Percentiles rank a stretch among this genome's conserved stretches.
phyloP scores from a whole-genome alignment of 2,797 vertebrate species.

The Syngnathus rostellatus region DNA sequence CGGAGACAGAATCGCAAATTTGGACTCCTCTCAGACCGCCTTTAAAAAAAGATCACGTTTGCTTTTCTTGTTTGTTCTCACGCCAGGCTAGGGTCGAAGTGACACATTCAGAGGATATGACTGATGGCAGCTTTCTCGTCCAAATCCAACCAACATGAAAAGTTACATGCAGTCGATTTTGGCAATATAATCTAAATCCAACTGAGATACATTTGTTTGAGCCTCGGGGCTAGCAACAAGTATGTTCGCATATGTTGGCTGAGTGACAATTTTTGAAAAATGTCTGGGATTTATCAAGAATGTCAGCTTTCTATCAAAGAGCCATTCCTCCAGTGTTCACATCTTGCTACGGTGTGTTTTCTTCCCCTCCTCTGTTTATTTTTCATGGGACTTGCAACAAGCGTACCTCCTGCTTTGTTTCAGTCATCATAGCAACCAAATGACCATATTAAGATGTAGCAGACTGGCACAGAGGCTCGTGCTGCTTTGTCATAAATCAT shows the following conservation, averaged over 20 bases:
- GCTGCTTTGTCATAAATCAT: constrained; percentile 3
- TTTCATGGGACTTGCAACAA: constrained; percentile 25
- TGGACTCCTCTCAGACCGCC: not conserved
- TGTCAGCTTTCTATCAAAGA: not conserved
- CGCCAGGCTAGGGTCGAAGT: constrained; percentile 34
- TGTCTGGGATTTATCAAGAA: not conserved
- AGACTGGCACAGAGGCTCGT: not conserved
- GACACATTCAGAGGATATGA: constrained; percentile 57
- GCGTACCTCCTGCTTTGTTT: constrained; percentile 26
- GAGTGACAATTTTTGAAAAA: constrained; percentile 1
- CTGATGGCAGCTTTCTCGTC: constrained; percentile 53
- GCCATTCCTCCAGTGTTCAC: constrained; percentile 5
- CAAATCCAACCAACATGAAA: constrained; percentile 60
- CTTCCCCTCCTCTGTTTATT: constrained; percentile 44
- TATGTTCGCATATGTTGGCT: not conserved
- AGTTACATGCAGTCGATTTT: constrained; percentile 49
- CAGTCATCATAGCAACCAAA: constrained; percentile 33
- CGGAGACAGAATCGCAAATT: constrained; percentile 24
- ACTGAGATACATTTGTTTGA: constrained; percentile 24
- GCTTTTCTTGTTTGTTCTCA: not conserved
- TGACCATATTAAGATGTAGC: constrained; percentile 31
- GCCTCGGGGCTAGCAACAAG: not conserved
- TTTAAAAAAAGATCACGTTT: constrained; percentile 2
- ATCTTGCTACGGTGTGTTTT: constrained; percentile 18
- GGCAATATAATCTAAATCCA: constrained; percentile 49